Conservation (phyloP, 2,113 vertebrate species). For the Gallinago paraguaiae region DNA sequence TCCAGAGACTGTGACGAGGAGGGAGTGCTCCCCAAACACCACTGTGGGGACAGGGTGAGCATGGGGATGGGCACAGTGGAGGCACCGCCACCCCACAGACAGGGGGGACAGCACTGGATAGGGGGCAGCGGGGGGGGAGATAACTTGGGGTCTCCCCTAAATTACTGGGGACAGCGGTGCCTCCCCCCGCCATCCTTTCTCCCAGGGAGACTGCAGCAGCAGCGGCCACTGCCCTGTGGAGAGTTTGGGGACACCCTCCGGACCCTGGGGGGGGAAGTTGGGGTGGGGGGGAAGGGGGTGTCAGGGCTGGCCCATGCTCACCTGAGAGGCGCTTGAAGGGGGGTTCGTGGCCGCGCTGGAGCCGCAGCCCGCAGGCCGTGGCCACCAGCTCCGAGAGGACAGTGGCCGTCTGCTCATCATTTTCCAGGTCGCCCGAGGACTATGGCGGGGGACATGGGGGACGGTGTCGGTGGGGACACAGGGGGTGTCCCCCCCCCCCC, state of each 20-base stretch:
- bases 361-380: slow-evolving; percentile 83
- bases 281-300: no score
- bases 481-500: not conserved
- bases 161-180: not conserved
- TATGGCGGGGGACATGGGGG: not conserved
- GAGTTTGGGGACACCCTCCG: no score
- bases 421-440: slow-evolving; percentile 92
- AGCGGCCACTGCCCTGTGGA: not conserved
- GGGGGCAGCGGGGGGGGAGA: not conserved
- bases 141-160: not conserved
- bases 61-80: no score
- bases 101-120: not conserved
- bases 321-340: slow-evolving; percentile 91
- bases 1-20: slow-evolving; percentile 85
- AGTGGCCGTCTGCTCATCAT: slow-evolving; percentile 86
- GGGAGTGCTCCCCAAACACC: slow-evolving; percentile 88
- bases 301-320: slow-evolving; percentile 28
- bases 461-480: no score
- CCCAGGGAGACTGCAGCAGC: not conserved
- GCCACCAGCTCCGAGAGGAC: slow-evolving; percentile 89
- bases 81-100: no score
- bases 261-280: not conserved
- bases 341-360: slow-evolving; percentile 74
- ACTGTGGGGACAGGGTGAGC: slow-evolving; percentile 67
- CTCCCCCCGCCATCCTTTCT: no score